phyloP scores from a whole-genome alignment of 2,888 invertebrate genomes.

The Caradrina kadenii region DNA sequence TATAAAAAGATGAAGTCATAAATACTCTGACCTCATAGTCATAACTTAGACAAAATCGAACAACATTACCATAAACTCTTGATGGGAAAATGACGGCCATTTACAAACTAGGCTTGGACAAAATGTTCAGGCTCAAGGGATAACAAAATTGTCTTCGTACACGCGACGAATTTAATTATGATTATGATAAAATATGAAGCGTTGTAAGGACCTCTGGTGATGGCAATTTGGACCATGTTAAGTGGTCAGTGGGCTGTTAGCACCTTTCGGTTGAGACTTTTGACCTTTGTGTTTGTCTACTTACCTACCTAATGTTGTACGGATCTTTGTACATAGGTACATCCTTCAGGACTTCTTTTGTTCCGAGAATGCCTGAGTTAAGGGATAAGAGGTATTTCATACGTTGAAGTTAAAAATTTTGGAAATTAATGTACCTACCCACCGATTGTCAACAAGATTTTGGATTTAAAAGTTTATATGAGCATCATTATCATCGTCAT shows the following conservation, averaged over 20 bases:
- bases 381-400: too few species aligned
- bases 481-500: too few species aligned
- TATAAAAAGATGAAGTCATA: slow-evolving; percentile 28
- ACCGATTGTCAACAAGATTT: too few species aligned
- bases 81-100: slow-evolving; percentile 28
- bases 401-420: too few species aligned
- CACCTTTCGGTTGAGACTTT: slow-evolving; percentile 17
- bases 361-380: too few species aligned
- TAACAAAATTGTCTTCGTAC: slow-evolving; percentile 53
- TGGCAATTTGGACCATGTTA: slow-evolving; percentile 43
- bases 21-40: slow-evolving; percentile 25
- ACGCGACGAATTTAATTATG: slow-evolving; percentile 57
- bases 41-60: slow-evolving; percentile 50
- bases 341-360: too few species aligned
- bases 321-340: background rate
- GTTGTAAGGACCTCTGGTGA: slow-evolving; percentile 30
- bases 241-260: slow-evolving; percentile 18
- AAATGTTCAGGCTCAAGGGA: slow-evolving; percentile 37
- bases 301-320: background rate
- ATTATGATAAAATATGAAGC: slow-evolving; percentile 49
- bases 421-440: too few species aligned
- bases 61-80: slow-evolving; percentile 13
- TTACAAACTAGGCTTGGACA: slow-evolving; percentile 50
- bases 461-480: too few species aligned
- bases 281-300: slow-evolving; percentile 20